phyloP scores from a whole-genome alignment of 2,113 vertebrate genomes.

The Ardeotis arabs region DNA sequence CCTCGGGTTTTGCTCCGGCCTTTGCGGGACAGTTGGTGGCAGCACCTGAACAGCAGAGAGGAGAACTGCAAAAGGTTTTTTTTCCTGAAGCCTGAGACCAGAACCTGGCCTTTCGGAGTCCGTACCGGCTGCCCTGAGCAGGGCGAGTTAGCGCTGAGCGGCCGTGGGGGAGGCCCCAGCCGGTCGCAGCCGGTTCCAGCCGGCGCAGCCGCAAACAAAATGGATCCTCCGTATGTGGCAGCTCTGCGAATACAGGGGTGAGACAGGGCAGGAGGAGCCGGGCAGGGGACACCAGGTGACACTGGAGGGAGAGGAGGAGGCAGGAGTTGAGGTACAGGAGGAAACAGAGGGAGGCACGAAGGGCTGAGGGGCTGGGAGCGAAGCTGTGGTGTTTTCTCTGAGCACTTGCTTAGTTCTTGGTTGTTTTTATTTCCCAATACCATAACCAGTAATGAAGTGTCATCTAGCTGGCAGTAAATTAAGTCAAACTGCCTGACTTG shows the following conservation, averaged over 20 bases:
- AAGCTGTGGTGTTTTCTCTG: neutral
- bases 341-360: neutral
- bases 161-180: neutral
- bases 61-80: neutral
- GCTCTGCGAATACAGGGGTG: rapidly evolving
- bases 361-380: neutral
- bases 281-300: neutral
- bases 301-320: neutral
- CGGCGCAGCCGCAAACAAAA: neutral
- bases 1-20: neutral
- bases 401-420: neutral
- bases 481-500: neutral
- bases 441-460: neutral
- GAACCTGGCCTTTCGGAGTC: too few species aligned
- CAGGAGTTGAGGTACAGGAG: neutral
- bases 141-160: too few species aligned
- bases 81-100: too few species aligned
- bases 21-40: neutral
- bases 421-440: neutral
- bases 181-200: rapidly evolving
- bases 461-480: neutral
- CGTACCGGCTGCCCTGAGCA: neutral
- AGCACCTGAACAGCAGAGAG: neutral
- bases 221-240: rapidly evolving
- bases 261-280: neutral